A percentile compares a stretch with the other conserved stretches of the same genome.
These are phyloP conservation scores for Nebria brevicollis DNA, from an alignment of 2,888 invertebrate genomes.

Conservation along the genomic window DNA sequence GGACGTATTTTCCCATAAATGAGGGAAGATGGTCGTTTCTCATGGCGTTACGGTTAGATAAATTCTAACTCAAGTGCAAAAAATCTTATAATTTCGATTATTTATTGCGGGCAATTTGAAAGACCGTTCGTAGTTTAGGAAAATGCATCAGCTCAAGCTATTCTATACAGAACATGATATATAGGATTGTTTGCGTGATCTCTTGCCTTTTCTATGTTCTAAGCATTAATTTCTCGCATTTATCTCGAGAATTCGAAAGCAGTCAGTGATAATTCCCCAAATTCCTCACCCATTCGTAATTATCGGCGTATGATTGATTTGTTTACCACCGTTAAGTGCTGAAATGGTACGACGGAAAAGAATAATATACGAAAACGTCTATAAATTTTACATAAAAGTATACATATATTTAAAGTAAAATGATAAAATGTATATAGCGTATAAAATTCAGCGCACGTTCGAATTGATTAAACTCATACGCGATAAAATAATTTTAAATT, in stretches of 20 bases:
- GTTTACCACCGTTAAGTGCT: background rate
- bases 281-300: background rate
- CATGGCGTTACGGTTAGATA: background rate
- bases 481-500: background rate
- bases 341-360: no score
- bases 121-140: background rate
- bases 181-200: background rate
- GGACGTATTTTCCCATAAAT: no score
- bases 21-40: no score
- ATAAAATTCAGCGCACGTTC: background rate
- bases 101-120: background rate
- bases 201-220: background rate
- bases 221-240: background rate
- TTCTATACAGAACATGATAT: constrained; percentile 1
- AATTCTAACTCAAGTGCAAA: background rate
- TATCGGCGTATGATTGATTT: background rate
- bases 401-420: background rate
- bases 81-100: background rate
- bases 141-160: no score
- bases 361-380: no score
- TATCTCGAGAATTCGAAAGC: background rate
- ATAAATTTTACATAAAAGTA: background rate
- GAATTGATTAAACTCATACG: background rate
- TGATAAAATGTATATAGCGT: background rate
- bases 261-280: background rate